Percentiles rank a stretch among this genome's conserved stretches.
Conservation (phyloP, 1,140 invertebrate genomes). For the Chymomyza costata region DNA sequence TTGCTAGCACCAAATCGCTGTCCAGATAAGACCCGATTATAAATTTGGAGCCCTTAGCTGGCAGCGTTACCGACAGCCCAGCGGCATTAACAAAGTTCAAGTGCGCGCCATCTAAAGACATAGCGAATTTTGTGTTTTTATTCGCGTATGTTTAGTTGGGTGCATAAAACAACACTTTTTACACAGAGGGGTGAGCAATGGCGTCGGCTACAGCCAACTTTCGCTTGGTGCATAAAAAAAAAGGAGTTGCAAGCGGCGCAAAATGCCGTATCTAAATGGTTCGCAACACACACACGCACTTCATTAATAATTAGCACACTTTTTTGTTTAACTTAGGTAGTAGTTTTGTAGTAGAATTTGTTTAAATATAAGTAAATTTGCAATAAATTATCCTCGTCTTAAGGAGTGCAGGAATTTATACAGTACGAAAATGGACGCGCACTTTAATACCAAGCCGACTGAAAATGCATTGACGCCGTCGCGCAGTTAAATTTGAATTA, state of each 20-base stretch:
- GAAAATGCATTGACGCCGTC: too few relatives aligned
- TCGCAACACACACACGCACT: too few relatives aligned
- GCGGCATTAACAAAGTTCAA: conserved; percentile 44
- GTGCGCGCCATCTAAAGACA: conserved; percentile 61
- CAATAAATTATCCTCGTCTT: too few relatives aligned
- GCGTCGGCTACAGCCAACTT: conserved; percentile 22
- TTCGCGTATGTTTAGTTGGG: conserved; percentile 34
- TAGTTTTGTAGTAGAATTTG: too few relatives aligned
- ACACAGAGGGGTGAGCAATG: conserved; percentile 24
- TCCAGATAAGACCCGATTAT: conserved; percentile 50
- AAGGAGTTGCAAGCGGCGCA: conserved; percentile 13
- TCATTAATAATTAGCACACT: too few relatives aligned
- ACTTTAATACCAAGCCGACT: too few relatives aligned
- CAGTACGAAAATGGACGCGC: too few relatives aligned
- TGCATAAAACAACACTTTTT: conserved; percentile 25
- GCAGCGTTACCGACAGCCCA: conserved; percentile 26
- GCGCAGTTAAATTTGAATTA: too few relatives aligned
- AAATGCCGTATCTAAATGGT: too few relatives aligned
- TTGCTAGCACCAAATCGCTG: conserved; percentile 48
- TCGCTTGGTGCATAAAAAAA: conserved; percentile 27
- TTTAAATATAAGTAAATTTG: too few relatives aligned
- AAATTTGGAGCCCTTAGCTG: conserved; percentile 60
- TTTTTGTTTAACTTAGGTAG: too few relatives aligned
- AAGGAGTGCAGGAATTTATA: too few relatives aligned
- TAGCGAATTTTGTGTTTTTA: conserved; percentile 33